Percentiles rank a stretch among this genome's conserved stretches.
These are phyloP conservation scores for Drosophila biarmipes DNA, from an alignment of 1,140 invertebrate genomes.

Conservation along the genomic window DNA sequence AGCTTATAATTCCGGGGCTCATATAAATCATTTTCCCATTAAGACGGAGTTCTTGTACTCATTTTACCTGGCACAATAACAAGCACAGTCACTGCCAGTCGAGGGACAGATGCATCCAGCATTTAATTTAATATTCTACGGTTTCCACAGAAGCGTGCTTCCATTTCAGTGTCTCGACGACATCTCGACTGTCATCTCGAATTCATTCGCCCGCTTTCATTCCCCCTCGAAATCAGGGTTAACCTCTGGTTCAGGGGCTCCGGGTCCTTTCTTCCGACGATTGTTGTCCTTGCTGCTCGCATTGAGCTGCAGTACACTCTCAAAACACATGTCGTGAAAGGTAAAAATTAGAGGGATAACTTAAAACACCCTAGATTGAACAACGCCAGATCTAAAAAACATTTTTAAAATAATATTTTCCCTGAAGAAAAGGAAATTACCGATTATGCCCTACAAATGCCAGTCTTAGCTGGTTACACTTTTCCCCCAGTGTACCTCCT, in stretches of 20 bases:
- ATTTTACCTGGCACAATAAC: not conserved
- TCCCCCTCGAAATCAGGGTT: slow-evolving; percentile 2
- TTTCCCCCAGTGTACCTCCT: not conserved
- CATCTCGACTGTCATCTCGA: slow-evolving; percentile 1
- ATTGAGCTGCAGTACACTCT: not conserved
- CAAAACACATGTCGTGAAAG: not conserved
- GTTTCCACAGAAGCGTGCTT: slow-evolving; percentile 10
- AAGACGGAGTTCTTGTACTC: not conserved
- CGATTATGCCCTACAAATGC: no score
- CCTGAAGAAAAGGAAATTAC: not conserved
- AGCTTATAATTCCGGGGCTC: no score
- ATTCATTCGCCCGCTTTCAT: slow-evolving; percentile 21
- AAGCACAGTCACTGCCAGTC: not conserved
- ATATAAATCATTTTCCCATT: not conserved
- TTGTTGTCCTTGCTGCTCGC: slow-evolving; percentile 2
- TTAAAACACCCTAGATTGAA: no score
- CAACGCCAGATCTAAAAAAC: no score
- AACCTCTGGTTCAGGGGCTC: not conserved
- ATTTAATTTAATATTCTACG: slow-evolving; percentile 26
- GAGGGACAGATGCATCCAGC: slow-evolving; percentile 13
- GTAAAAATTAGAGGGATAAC: no score
- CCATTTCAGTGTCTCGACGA: slow-evolving; percentile 4
- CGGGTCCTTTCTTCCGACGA: not conserved
- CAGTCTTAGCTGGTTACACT: not conserved
- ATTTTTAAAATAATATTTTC: no score